phyloP scores from a whole-genome alignment of 2,113 vertebrate species.

The Dermatemys mawii region DNA sequence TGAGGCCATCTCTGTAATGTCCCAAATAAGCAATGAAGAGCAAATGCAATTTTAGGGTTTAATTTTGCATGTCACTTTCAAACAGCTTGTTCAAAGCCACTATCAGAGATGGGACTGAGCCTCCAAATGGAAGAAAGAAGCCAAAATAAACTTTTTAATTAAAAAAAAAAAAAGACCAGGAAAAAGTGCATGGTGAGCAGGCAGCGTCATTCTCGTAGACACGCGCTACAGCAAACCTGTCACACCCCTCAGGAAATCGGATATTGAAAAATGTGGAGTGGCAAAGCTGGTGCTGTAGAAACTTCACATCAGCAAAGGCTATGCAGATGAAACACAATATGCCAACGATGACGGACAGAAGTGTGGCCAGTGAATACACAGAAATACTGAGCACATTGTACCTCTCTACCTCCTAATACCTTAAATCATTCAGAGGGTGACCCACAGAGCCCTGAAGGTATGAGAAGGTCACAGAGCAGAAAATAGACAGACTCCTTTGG shows the following conservation, averaged over 20 bases:
- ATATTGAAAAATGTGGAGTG: background rate
- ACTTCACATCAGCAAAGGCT: background rate
- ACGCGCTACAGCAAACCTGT: background rate
- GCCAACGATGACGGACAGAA: background rate
- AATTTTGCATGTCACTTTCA: background rate
- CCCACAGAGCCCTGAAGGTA: background rate
- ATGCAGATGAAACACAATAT: background rate
- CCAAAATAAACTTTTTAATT: background rate
- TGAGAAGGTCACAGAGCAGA: background rate
- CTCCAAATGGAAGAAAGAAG: background rate
- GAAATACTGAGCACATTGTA: background rate
- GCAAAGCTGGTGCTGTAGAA: background rate
- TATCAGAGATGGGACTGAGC: background rate
- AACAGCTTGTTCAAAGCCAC: background rate
- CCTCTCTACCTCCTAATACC: background rate
- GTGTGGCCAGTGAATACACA: rapidly evolving
- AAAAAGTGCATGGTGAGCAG: background rate
- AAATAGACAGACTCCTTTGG: background rate
- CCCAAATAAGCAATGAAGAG: background rate
- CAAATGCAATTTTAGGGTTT: background rate
- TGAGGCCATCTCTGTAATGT: background rate
- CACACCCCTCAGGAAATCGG: rapidly evolving
- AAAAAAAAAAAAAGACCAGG: background rate
- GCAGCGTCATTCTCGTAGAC: background rate
- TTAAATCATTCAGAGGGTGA: background rate